Conservation (phyloP, 1,140 invertebrate genomes). For the Tribolium castaneum region DNA sequence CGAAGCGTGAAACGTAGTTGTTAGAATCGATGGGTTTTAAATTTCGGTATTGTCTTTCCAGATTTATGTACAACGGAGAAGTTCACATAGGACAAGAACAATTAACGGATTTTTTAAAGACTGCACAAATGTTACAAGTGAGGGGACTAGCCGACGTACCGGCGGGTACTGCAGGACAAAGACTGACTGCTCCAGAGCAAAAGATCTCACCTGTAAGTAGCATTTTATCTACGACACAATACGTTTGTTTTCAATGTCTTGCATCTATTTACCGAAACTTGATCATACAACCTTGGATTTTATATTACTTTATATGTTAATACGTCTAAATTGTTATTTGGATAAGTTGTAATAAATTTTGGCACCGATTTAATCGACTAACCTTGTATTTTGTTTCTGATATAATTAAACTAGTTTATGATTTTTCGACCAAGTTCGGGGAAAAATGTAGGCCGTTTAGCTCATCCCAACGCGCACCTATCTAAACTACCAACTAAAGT, state of each 20-base stretch:
- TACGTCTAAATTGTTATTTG: conserved; percentile 41
- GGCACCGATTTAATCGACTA: conserved; percentile 18
- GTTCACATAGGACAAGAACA: conserved; percentile 93
- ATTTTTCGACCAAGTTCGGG: background rate
- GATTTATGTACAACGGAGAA: conserved; percentile 96
- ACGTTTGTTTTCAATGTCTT: conserved; percentile 36
- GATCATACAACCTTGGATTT: conserved; percentile 51
- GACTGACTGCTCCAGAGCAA: conserved; percentile 71
- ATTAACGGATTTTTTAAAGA: conserved; percentile 87
- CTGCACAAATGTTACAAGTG: conserved; percentile 90
- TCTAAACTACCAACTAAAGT: background rate
- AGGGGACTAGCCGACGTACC: conserved; percentile 89
- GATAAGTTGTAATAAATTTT: conserved; percentile 33
- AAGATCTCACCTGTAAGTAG: conserved; percentile 63
- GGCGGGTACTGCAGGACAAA: conserved; percentile 62
- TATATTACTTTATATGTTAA: conserved; percentile 50
- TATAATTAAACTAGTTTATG: conserved; percentile 28
- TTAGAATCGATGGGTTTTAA: conserved; percentile 4
- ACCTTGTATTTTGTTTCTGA: conserved; percentile 34
- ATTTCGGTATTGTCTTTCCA: conserved; percentile 58
- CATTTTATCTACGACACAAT: conserved; percentile 16
- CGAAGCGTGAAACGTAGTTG: background rate
- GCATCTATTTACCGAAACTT: conserved; percentile 50
- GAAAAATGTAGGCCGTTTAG: background rate
- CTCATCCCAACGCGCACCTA: conserved; percentile 8